These are phyloP conservation scores for Tychaedon coryphoeus DNA, from an alignment of 2,113 vertebrate species.

Conservation along the genomic window DNA sequence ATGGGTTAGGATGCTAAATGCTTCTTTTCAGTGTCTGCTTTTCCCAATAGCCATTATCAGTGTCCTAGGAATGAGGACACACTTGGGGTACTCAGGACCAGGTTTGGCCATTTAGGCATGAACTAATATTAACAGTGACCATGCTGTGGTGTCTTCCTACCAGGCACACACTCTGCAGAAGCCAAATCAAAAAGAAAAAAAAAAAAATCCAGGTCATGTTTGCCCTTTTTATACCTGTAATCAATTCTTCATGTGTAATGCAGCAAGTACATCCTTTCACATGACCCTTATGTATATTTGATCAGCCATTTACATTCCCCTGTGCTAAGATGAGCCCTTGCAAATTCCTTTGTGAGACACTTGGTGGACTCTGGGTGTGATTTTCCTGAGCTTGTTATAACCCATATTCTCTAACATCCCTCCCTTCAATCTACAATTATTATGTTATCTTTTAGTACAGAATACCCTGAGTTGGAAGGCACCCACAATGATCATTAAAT, in stretches of 20 bases:
- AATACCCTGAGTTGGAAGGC: neutral
- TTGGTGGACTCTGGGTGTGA: neutral
- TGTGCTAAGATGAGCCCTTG: neutral
- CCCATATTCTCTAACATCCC: neutral
- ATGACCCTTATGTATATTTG: neutral
- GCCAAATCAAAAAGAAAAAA: neutral
- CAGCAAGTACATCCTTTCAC: neutral
- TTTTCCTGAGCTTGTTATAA: neutral
- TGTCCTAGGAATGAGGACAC: neutral
- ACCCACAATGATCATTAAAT: neutral
- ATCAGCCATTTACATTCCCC: neutral
- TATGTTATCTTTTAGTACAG: neutral
- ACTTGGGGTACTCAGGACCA: neutral
- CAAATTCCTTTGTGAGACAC: neutral
- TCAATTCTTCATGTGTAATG: neutral
- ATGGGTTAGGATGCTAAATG: neutral
- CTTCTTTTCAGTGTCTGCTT: neutral
- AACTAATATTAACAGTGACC: neutral
- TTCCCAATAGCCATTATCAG: neutral
- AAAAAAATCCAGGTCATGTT: neutral
- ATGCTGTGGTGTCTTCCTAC: neutral
- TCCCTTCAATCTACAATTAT: neutral
- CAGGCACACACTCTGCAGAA: neutral
- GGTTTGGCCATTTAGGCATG: neutral
- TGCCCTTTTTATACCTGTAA: neutral